Percentiles rank a stretch among this genome's conserved stretches.
phyloP scores from a whole-genome alignment of 2,888 invertebrate species.

The Busseola fusca region DNA sequence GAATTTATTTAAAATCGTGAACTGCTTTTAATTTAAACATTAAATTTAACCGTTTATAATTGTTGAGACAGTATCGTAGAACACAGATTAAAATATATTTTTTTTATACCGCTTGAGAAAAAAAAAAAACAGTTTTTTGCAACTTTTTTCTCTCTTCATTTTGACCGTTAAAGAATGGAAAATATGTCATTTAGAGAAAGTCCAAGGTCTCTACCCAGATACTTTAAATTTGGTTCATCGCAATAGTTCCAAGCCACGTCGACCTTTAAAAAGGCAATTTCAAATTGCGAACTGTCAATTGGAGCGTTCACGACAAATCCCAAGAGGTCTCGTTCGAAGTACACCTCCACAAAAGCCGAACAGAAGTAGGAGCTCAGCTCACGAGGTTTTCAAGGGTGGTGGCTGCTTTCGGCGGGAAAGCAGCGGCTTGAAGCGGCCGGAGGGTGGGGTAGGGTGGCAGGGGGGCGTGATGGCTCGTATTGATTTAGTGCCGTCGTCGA shows the following conservation, averaged over 20 bases:
- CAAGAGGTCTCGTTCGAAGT: constrained; percentile 86
- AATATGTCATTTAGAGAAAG: background rate
- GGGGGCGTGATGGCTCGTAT: constrained; percentile 89
- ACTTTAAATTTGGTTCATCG: constrained; percentile 25
- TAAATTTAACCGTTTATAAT: constrained; percentile 11
- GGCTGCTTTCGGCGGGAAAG: constrained; percentile 88
- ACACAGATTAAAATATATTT: background rate
- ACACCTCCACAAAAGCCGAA: constrained; percentile 88
- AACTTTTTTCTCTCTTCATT: background rate
- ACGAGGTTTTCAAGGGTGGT: constrained; percentile 89
- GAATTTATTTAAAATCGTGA: constrained; percentile 31
- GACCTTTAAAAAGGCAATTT: constrained; percentile 73
- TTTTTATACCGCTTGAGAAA: background rate
- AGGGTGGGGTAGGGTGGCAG: constrained; percentile 69
- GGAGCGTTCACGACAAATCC: constrained; percentile 83
- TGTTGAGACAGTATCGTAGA: background rate
- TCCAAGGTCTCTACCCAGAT: constrained; percentile 9
- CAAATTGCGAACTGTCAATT: constrained; percentile 86
- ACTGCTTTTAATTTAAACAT: constrained; percentile 33
- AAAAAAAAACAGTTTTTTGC: background rate
- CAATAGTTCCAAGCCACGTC: constrained; percentile 52
- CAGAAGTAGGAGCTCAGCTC: constrained; percentile 89
- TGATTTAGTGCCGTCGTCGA: constrained; percentile 90
- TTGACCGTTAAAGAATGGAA: background rate
- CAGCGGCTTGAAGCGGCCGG: constrained; percentile 77